These are phyloP conservation scores for Bubo bubo DNA, from an alignment of 2,113 vertebrate genomes.

Conservation along the genomic window DNA sequence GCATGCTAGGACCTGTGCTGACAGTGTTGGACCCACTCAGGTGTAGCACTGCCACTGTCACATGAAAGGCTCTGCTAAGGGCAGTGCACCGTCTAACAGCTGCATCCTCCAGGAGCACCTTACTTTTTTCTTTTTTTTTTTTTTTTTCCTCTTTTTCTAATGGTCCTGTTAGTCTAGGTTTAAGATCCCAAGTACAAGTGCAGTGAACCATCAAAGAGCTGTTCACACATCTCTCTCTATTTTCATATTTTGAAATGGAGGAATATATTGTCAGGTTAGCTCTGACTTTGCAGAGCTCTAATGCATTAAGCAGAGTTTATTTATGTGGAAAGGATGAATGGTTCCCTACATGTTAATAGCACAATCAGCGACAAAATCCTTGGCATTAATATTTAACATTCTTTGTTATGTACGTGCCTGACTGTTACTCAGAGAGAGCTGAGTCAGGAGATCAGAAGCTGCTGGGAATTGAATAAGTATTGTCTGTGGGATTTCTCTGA, in stretches of 20 bases:
- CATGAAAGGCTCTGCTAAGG: background rate
- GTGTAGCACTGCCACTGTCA: accelerated
- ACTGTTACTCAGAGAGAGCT: conserved; percentile 12
- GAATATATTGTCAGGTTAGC: background rate
- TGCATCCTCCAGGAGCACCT: background rate
- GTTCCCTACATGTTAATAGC: conserved; percentile 43
- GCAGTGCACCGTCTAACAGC: background rate
- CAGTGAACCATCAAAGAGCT: background rate
- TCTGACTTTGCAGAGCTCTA: background rate
- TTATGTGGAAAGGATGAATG: conserved; percentile 41
- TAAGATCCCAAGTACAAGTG: background rate
- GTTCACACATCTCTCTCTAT: background rate
- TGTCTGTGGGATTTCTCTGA: conserved; percentile 20
- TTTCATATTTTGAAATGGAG: background rate
- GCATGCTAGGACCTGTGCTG: background rate
- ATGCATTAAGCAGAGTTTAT: conserved; percentile 35
- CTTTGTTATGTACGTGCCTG: conserved; percentile 51
- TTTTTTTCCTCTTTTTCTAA: background rate
- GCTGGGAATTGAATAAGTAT: conserved; percentile 31
- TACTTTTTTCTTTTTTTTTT: background rate
- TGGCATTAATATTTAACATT: conserved; percentile 58
- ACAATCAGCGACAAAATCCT: conserved; percentile 21
- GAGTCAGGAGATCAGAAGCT: conserved; percentile 38
- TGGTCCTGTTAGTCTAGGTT: background rate
- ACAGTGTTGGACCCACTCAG: background rate